Percentiles rank a stretch among this genome's conserved stretches.
Conservation (phyloP, 1,140 invertebrate genomes). For the Leptinotarsa lineolata region DNA sequence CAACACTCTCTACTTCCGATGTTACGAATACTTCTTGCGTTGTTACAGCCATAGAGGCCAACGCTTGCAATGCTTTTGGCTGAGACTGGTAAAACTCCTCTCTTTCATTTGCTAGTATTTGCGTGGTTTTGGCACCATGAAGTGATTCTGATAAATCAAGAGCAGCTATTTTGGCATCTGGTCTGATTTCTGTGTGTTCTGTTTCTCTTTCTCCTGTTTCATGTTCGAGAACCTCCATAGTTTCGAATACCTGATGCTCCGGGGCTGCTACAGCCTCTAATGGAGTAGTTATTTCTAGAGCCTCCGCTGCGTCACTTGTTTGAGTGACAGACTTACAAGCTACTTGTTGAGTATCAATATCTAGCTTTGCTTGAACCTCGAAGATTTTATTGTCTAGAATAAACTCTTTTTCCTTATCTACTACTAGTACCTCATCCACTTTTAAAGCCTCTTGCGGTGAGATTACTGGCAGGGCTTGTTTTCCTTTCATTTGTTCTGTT, state of each 20-base stretch:
- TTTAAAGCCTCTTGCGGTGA: slow-evolving; percentile 60
- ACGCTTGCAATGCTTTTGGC: slow-evolving; percentile 53
- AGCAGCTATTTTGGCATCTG: slow-evolving; percentile 59
- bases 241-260: slow-evolving; percentile 59
- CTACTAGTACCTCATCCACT: slow-evolving; percentile 59
- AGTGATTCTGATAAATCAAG: slow-evolving; percentile 59
- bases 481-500: slow-evolving; percentile 53
- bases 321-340: slow-evolving; percentile 60
- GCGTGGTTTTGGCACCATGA: slow-evolving; percentile 57
- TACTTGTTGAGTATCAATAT: slow-evolving; percentile 58
- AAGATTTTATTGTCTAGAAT: slow-evolving; percentile 46
- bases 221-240: slow-evolving; percentile 60
- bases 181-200: slow-evolving; percentile 56
- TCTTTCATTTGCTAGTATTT: slow-evolving; percentile 61
- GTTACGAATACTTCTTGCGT: slow-evolving; percentile 59
- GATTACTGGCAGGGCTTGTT: slow-evolving; percentile 58
- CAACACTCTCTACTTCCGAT: slow-evolving; percentile 59
- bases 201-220: slow-evolving; percentile 64
- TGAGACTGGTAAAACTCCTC: slow-evolving; percentile 58
- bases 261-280: slow-evolving; percentile 56
- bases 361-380: slow-evolving; percentile 54
- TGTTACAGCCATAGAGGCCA: slow-evolving; percentile 56
- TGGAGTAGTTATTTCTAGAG: slow-evolving; percentile 52
- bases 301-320: slow-evolving; percentile 58
- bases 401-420: slow-evolving; percentile 59